Evolutionary conservation across 2,888 invertebrate genomes (phyloP).

Genomic region (Steromphala cineraria): DNA sequence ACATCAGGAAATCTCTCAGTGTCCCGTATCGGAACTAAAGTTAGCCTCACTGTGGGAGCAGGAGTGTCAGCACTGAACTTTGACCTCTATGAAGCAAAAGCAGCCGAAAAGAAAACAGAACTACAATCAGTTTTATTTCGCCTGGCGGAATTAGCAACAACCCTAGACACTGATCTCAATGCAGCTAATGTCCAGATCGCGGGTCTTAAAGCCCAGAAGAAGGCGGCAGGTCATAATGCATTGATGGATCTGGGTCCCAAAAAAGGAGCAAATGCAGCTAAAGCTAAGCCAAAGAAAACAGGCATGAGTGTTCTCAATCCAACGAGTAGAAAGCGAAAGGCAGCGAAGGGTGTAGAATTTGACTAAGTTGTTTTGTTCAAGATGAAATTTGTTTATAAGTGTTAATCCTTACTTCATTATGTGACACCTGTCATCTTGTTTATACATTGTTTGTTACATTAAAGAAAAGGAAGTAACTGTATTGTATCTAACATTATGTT

Average conservation of each 20-base stretch:
- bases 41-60: conserved; percentile 62
- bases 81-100: conserved; percentile 68
- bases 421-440: too few species aligned
- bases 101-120: conserved; percentile 66
- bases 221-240: conserved; percentile 32
- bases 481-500: too few species aligned
- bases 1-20: conserved; percentile 57
- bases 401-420: too few species aligned
- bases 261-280: conserved; percentile 50
- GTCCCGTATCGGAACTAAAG: conserved; percentile 57
- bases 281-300: conserved; percentile 59
- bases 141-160: conserved; percentile 57
- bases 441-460: too few species aligned
- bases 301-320: conserved; percentile 73
- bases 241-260: conserved; percentile 57
- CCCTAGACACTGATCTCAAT: conserved; percentile 55
- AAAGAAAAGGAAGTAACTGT: too few species aligned
- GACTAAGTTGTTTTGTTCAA: conserved; percentile 38
- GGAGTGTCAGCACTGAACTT: conserved; percentile 53
- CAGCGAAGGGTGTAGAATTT: conserved; percentile 70
- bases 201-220: conserved; percentile 52
- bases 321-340: conserved; percentile 68
- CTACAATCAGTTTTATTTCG: conserved; percentile 63
- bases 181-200: conserved; percentile 62
- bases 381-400: too few species aligned